Evolutionary conservation across 1,140 invertebrate species (phyloP).

Genomic region (Metopolophium dirhodum): DNA sequence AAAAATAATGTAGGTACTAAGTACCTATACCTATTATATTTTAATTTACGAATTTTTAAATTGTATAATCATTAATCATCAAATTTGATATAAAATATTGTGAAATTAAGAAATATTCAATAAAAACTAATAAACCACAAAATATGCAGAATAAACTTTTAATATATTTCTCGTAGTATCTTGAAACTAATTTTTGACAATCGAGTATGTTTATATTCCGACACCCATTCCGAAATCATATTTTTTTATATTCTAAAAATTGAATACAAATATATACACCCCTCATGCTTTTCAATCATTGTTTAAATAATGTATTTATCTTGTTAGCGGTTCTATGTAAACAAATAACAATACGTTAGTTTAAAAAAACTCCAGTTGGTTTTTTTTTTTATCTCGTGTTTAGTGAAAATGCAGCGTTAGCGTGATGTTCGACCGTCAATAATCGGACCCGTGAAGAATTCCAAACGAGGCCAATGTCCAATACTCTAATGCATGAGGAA

Average conservation of each 20-base stretch:
- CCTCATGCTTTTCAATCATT: neutral
- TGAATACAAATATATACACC: neutral
- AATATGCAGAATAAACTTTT: too few relatives aligned
- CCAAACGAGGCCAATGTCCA: conserved; percentile 52
- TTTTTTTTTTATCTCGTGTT: conserved; percentile 48
- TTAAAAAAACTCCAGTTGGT: neutral
- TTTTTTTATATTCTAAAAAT: neutral
- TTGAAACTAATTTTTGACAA: neutral
- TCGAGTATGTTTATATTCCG: neutral
- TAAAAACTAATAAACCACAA: too few relatives aligned
- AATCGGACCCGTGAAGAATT: conserved; percentile 55
- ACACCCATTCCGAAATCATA: neutral
- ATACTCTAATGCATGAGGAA: neutral
- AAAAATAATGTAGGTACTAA: too few relatives aligned
- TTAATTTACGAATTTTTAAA: too few relatives aligned
- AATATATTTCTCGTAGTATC: too few relatives aligned
- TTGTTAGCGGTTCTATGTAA: conserved; percentile 29
- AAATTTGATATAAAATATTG: too few relatives aligned
- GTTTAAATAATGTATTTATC: conserved; percentile 34
- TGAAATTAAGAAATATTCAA: too few relatives aligned
- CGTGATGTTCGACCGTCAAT: conserved; percentile 53
- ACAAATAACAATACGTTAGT: conserved; percentile 26
- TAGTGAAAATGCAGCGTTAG: conserved; percentile 46
- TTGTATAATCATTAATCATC: too few relatives aligned
- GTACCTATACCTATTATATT: too few relatives aligned